Conservation (phyloP, 1,140 invertebrate species). For the Ctenoplectra terminalis region DNA sequence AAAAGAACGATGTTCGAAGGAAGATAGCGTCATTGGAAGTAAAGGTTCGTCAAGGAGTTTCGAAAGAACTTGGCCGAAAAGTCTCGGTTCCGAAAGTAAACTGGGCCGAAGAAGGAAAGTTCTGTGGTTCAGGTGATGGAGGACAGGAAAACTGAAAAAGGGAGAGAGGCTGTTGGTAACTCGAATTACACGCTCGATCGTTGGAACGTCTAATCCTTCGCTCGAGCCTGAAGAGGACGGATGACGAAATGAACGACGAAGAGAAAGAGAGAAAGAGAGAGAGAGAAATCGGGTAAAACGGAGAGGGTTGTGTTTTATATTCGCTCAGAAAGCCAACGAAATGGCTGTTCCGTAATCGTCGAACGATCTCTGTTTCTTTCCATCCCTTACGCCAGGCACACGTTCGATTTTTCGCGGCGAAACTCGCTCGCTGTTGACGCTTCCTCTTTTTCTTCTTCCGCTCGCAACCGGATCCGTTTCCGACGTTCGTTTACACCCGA, state of each 20-base stretch:
- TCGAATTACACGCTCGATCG: constrained; percentile 22
- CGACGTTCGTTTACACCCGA: neutral
- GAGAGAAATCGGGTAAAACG: neutral
- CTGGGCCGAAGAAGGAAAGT: constrained; percentile 25
- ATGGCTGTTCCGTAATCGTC: constrained; percentile 19
- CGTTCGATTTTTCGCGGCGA: constrained; percentile 12
- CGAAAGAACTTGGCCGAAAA: neutral
- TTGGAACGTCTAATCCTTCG: constrained; percentile 3
- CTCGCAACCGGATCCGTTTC: neutral
- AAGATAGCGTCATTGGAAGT: neutral
- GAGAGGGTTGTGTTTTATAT: neutral
- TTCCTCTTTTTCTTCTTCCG: neutral
- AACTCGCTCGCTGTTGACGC: neutral
- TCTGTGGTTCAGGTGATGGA: neutral
- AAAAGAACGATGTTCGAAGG: neutral
- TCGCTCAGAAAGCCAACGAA: neutral
- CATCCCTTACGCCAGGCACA: neutral
- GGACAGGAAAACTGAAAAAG: neutral
- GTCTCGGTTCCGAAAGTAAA: neutral
- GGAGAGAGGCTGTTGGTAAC: neutral
- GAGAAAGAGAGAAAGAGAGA: neutral
- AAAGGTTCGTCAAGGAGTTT: neutral
- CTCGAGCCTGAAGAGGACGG: neutral
- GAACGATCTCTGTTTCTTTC: neutral
- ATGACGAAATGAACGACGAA: too few species aligned